These are phyloP conservation scores for Leptogaster cylindrica DNA, from an alignment of 2,888 invertebrate species.

Conservation along the genomic window DNA sequence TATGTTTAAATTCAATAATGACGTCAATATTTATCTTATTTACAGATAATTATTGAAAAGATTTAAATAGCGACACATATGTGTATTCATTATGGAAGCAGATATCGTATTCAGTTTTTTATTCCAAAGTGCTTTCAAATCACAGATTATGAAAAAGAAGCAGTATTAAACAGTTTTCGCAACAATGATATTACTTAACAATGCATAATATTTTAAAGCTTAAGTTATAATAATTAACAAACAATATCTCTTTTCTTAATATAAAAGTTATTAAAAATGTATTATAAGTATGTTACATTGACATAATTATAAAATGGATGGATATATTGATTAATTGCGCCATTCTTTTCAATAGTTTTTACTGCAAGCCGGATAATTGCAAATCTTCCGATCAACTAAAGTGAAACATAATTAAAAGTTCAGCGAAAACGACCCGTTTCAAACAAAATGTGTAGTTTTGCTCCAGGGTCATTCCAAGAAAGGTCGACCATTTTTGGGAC, in stretches of 20 bases:
- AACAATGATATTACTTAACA: conserved; percentile 25
- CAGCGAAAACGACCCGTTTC: too few relatives aligned
- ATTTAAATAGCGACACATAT: too few relatives aligned
- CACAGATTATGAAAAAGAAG: conserved; percentile 35
- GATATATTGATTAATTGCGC: conserved; percentile 24
- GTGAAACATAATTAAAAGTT: too few relatives aligned
- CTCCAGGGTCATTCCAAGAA: too few relatives aligned
- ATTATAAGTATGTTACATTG: not conserved
- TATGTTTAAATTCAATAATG: too few relatives aligned
- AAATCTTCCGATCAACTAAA: too few relatives aligned
- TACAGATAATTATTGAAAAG: too few relatives aligned
- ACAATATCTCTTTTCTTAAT: conserved; percentile 26
- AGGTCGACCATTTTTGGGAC: too few relatives aligned
- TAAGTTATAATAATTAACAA: conserved; percentile 19
- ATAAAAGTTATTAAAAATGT: not conserved
- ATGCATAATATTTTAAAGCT: conserved; percentile 14
- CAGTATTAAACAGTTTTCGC: conserved; percentile 19
- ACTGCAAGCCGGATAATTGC: too few relatives aligned
- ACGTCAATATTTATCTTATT: too few relatives aligned
- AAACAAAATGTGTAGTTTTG: too few relatives aligned
- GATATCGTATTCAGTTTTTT: conserved; percentile 2
- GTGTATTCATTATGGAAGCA: too few relatives aligned
- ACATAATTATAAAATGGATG: conserved; percentile 33
- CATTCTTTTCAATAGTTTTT: not conserved
- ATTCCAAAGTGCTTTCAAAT: conserved; percentile 33